A percentile compares a stretch with the other conserved stretches of the same genome.
These are phyloP conservation scores for Hermaeophaga mercurialis DNA, from an alignment of 2,888 invertebrate genomes.

Conservation along the genomic window DNA sequence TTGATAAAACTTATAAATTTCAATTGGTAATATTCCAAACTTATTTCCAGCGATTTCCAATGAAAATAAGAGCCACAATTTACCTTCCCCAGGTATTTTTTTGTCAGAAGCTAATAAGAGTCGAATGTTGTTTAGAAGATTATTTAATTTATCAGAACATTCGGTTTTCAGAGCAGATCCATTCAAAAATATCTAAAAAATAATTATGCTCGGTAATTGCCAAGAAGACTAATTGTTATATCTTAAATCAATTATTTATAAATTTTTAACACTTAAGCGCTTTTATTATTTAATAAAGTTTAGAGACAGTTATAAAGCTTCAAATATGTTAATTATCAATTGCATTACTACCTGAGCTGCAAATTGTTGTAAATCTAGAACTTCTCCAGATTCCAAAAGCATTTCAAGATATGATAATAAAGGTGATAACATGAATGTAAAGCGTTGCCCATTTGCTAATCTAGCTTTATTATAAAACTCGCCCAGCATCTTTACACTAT, in stretches of 20 bases:
- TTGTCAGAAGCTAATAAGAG: conserved; percentile 49
- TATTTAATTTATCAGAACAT: conserved; percentile 46
- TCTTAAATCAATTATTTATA: no score
- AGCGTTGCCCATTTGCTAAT: conserved; percentile 43
- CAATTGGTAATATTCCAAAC: conserved; percentile 52
- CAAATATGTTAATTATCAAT: no score
- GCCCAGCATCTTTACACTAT: conserved; percentile 54
- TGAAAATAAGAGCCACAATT: conserved; percentile 55
- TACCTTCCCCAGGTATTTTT: conserved; percentile 49
- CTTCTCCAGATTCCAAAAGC: conserved; percentile 53
- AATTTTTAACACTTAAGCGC: no score
- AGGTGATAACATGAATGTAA: conserved; percentile 48
- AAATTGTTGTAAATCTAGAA: conserved; percentile 55
- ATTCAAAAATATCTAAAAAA: conserved; percentile 55
- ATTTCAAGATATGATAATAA: conserved; percentile 54
- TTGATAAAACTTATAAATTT: conserved; percentile 55
- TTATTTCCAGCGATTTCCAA: conserved; percentile 54
- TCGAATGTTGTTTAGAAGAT: conserved; percentile 52
- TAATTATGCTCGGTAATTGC: no score
- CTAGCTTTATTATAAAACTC: conserved; percentile 52
- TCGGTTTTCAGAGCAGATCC: conserved; percentile 48
- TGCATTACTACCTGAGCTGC: conserved; percentile 52
- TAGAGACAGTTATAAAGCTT: no score
- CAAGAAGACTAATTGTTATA: no score
- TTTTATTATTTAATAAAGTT: no score